These are phyloP conservation scores for Dorcus parallelipipedus DNA, from an alignment of 2,888 invertebrate species.

Conservation along the genomic window DNA sequence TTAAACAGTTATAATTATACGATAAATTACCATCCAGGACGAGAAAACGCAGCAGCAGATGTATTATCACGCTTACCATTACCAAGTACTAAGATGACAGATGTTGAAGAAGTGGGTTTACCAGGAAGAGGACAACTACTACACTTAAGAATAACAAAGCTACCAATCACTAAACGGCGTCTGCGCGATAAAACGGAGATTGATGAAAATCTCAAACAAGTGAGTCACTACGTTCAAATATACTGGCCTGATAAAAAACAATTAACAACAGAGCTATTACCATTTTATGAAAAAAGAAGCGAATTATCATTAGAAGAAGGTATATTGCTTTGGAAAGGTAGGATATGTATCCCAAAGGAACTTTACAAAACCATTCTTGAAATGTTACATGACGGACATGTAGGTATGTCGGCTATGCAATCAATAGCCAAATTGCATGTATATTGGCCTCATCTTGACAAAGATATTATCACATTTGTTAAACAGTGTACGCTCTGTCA, in stretches of 20 bases:
- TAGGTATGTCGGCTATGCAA: no score
- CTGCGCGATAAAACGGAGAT: neutral
- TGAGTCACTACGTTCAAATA: neutral
- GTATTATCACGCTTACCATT: neutral
- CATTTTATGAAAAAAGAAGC: slow-evolving; percentile 7
- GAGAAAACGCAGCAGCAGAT: neutral
- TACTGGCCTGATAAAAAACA: slow-evolving; percentile 4
- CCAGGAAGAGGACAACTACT: neutral
- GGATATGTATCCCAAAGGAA: slow-evolving; percentile 3
- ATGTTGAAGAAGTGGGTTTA: slow-evolving; percentile 1
- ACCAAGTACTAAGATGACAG: neutral
- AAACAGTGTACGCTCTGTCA: no score
- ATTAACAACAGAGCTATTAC: neutral
- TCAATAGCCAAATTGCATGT: no score
- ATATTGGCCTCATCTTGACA: no score
- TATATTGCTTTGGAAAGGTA: slow-evolving; percentile 3
- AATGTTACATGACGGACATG: no score
- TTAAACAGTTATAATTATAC: slow-evolving; percentile 11
- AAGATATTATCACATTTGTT: no score
- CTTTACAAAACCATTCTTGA: no score
- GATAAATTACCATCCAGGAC: slow-evolving; percentile 4
- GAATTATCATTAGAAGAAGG: slow-evolving; percentile 7
- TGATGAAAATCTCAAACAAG: neutral
- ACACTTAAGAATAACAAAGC: no score
- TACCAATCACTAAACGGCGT: neutral